Base-by-base conservation (phyloP, 2,113 vertebrate species). In the Pachypanchax playfairii region DNA sequence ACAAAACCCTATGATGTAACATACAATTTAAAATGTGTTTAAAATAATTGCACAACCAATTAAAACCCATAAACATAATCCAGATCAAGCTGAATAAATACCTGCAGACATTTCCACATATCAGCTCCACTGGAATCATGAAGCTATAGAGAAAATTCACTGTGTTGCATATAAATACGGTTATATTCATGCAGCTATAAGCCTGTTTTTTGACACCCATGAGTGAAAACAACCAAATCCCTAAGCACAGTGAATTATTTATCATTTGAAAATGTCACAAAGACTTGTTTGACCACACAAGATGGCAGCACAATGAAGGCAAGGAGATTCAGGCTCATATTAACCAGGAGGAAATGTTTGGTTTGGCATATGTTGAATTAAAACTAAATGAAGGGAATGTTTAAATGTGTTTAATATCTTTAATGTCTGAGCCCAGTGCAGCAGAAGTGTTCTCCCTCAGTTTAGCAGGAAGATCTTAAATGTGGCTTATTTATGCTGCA, bases 171-270 rank as follows among this genome's bases (percentile, higher is more conserved):
- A 12, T n/a, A 5, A 65, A 22, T 70, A 15, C 22, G 42, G 59
- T 66, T 59, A 13, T 11, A 18, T 25, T 25, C 69, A 38, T 65
- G 57, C 59, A 70, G 43, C 3, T 42, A 21, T 41, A 36, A 56
- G 56, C 41, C 64, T 59, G 15, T 1, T 36, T 25, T 71, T 64
- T 52, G 48, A 66, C 69, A 62, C 69, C 43, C 59, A 54, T 76
- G 67, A 74, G 69, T 78, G 76, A 84, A 85, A 82, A 65, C 64
- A 61, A 26, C 61, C 65, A 60, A 36, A 62, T 66, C 65, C 61
- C 65, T 57, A 36, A 62, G 69, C 65, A 2, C 65, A 26, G 50
- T 82, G 38, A 80, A 85, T 82, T 75, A 87, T 85, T 84, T 74
- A 85, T 85, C 36, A 21, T n/a, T 54, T 48, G 35, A 31, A 84